Conservation (phyloP, 2,113 vertebrate species). For the Amblyornis subalaris region DNA sequence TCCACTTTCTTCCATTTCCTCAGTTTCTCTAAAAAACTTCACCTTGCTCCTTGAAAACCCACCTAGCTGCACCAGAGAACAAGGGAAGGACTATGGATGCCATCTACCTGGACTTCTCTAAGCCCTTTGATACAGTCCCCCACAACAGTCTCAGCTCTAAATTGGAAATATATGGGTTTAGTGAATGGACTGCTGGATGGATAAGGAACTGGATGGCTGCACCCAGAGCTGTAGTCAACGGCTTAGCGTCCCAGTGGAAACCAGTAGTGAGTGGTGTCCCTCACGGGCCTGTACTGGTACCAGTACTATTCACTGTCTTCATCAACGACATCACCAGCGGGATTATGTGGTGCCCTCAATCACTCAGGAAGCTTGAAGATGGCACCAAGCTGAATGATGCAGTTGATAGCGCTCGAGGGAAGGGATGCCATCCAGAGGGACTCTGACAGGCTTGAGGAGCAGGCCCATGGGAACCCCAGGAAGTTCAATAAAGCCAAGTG, state of each 20-base stretch:
- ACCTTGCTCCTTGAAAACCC: neutral
- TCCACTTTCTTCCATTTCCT: rapidly evolving
- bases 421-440: neutral
- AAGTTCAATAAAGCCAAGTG: neutral
- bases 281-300: neutral
- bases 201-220: neutral
- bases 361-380: neutral
- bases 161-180: neutral
- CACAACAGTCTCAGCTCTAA: neutral
- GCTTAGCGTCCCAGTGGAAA: neutral
- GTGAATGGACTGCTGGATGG: neutral
- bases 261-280: neutral
- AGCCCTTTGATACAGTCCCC: neutral
- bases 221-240: neutral
- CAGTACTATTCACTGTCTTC: neutral
- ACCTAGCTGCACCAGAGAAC: neutral
- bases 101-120: neutral
- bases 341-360: rapidly evolving
- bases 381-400: neutral
- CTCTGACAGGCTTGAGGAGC: neutral
- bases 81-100: neutral
- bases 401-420: rapidly evolving
- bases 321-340: neutral
- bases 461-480: neutral
- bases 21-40: neutral